Percentiles rank a stretch among this genome's conserved stretches.
phyloP scores from a whole-genome alignment of 2,888 invertebrate species.

The Drosophila eohydei region DNA sequence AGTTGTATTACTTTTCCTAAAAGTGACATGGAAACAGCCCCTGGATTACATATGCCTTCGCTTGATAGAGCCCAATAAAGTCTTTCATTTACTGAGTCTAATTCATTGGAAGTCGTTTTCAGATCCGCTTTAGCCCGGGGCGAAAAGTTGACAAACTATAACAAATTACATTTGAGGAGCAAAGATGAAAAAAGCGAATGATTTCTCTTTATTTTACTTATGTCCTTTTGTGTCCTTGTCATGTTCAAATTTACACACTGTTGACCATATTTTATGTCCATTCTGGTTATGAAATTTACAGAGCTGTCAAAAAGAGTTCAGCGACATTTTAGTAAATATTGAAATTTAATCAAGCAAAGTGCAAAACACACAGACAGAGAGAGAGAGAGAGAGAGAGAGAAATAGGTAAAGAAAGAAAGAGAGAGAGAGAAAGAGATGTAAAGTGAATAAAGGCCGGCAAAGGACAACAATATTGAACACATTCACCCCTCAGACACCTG shows the following conservation, averaged over 20 bases:
- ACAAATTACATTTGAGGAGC: constrained; percentile 37
- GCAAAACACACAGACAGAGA: constrained; percentile 55
- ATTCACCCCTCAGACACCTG: constrained; percentile 70
- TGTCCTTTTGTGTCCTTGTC: constrained; percentile 60
- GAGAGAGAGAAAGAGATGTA: not conserved
- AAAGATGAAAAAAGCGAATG: constrained; percentile 8
- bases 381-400: not conserved
- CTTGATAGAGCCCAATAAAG: no score
- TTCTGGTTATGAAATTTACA: constrained; percentile 80
- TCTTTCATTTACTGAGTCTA: not conserved
- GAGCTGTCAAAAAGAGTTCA: constrained; percentile 81
- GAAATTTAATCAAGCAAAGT: constrained; percentile 82
- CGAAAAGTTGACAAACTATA: constrained; percentile 47
- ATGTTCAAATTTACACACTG: constrained; percentile 74
- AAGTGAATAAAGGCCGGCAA: constrained; percentile 35
- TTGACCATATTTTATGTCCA: constrained; percentile 79
- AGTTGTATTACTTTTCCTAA: not conserved
- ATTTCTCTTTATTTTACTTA: constrained; percentile 32
- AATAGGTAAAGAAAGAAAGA: not conserved
- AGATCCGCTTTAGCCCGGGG: not conserved
- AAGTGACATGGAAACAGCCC: not conserved
- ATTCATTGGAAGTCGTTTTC: not conserved
- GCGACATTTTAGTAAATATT: constrained; percentile 82
- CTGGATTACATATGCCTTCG: no score
- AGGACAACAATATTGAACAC: constrained; percentile 63